Base-by-base conservation (phyloP, 1,140 invertebrate species). In the Cylas formicarius region DNA sequence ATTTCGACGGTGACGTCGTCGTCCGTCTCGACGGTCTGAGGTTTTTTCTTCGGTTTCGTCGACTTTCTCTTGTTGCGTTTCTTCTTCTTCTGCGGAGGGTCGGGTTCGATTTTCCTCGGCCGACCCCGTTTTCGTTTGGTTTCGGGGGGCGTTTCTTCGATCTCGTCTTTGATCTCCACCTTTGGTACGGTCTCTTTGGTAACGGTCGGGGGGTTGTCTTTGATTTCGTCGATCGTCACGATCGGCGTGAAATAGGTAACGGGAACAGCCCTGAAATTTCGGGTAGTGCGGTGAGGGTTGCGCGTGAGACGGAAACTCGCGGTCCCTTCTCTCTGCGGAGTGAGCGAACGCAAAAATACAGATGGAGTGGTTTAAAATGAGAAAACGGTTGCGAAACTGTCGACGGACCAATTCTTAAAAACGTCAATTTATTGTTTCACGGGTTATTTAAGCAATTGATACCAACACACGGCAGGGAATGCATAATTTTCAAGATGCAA, bases 171-270 rank as follows among this genome's bases (percentile, higher is more conserved):
- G 19, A 50, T 44, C 28, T 50, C 36, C 9, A 50, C 35, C 6
- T 50, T 44, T 17, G 41, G 36, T 19, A 22, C 19, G 9, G 31
- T 20, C 21, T 50, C 33, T 31, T 35, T 41, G 8, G 44, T 52
- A 18, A 36, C 24, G 2, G 27, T 38, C 17, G 33, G 7, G 11
- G 28, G 3, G 9, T 29, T 13, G 2, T 21, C 19, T n/a, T 31
- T 23, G 5, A 24, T 29, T 33, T 54, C 52, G 10, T 41, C 41
- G 16, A 55, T 51, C 18, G 45, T 49, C n/a, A 55, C 52, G 10
- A 55, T 55, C 16, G 52, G 52, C 8, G 52, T 53, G 29, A 53
- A 53, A 44, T 39, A 50, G 14, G 37, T 48, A 47, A 53, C 50
- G 11, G 52, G 52, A 23, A 23, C 49, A 19, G 44, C 31, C 43